Evolutionary conservation across 2,888 invertebrate species (phyloP).

Genomic region (Drosophila neoperkinsi): DNA sequence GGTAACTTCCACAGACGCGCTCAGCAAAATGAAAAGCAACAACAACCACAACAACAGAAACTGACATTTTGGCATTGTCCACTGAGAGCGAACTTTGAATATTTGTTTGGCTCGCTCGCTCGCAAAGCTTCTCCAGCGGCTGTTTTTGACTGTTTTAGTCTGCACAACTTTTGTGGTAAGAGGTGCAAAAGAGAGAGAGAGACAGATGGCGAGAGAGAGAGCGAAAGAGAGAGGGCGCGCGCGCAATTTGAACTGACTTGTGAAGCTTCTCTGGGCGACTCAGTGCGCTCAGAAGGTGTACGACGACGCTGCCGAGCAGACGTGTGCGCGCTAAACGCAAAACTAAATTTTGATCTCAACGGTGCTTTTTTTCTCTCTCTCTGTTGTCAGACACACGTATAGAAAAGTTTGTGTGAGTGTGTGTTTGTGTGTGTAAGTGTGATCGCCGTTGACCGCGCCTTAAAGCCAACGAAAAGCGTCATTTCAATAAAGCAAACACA

Average conservation of each 20-base stretch:
- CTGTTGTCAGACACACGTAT: slow-evolving; percentile 41
- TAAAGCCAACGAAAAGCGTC: slow-evolving; percentile 68
- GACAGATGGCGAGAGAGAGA: background rate
- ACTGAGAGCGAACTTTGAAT: slow-evolving; percentile 50
- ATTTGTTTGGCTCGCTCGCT: slow-evolving; percentile 25
- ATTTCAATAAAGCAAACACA: slow-evolving; percentile 18
- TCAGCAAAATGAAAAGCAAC: slow-evolving; percentile 21
- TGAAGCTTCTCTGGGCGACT: slow-evolving; percentile 61
- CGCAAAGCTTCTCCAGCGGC: slow-evolving; percentile 16
- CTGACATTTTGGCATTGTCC: slow-evolving; percentile 48
- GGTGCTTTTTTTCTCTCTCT: slow-evolving; percentile 66
- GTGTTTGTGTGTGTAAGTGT: slow-evolving; percentile 44
- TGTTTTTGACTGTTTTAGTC: slow-evolving; percentile 37
- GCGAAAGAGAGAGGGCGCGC: slow-evolving; percentile 1
- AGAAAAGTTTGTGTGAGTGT: slow-evolving; percentile 11
- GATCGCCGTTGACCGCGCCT: slow-evolving; percentile 76
- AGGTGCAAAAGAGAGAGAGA: slow-evolving; percentile 11
- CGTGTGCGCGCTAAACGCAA: slow-evolving; percentile 62
- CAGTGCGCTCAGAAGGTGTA: slow-evolving; percentile 72
- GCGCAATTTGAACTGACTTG: slow-evolving; percentile 6
- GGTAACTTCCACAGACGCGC: slow-evolving; percentile 55
- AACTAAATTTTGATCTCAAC: slow-evolving; percentile 72
- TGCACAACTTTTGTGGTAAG: slow-evolving; percentile 35
- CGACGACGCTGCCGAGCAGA: slow-evolving; percentile 66
- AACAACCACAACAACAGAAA: slow-evolving; percentile 27